A percentile compares a stretch with the other conserved stretches of the same genome.
Evolutionary conservation across 2,888 invertebrate genomes (phyloP).

Genomic region (Sicus ferrugineus): DNA sequence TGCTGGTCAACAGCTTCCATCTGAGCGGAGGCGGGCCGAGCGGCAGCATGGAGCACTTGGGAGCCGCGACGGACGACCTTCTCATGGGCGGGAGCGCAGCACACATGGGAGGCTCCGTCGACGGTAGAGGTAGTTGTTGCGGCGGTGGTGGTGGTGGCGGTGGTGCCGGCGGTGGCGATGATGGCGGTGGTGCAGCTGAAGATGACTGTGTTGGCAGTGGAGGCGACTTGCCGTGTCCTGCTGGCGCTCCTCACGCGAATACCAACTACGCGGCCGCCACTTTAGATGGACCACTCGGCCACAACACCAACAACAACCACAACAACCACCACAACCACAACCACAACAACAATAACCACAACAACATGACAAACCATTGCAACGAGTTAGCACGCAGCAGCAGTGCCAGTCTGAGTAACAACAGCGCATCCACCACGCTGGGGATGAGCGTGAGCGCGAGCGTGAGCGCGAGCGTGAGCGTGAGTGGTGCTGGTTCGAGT

Average conservation of each 20-base stretch:
- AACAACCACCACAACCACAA: too few relatives aligned
- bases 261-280: conserved; percentile 38
- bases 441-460: conserved; percentile 36
- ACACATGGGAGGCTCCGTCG: conserved; percentile 30
- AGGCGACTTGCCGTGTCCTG: conserved; percentile 37
- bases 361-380: conserved; percentile 44
- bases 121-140: conserved; percentile 27
- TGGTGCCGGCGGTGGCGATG: conserved; percentile 20
- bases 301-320: conserved; percentile 43
- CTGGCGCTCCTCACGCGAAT: conserved; percentile 43
- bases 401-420: conserved; percentile 50
- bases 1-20: conserved; percentile 37
- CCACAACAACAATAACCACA: conserved; percentile 43
- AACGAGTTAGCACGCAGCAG: conserved; percentile 45
- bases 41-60: conserved; percentile 32
- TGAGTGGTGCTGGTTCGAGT: conserved; percentile 33
- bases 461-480: conserved; percentile 39
- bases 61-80: conserved; percentile 41
- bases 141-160: conserved; percentile 35
- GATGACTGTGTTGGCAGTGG: conserved; percentile 35
- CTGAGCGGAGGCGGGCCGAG: conserved; percentile 26
- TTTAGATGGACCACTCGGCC: conserved; percentile 34
- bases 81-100: conserved; percentile 39
- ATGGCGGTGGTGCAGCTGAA: conserved; percentile 23
- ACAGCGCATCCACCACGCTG: conserved; percentile 43